phyloP scores from a whole-genome alignment of 2,888 invertebrate species.

The Rotaria macrura region DNA sequence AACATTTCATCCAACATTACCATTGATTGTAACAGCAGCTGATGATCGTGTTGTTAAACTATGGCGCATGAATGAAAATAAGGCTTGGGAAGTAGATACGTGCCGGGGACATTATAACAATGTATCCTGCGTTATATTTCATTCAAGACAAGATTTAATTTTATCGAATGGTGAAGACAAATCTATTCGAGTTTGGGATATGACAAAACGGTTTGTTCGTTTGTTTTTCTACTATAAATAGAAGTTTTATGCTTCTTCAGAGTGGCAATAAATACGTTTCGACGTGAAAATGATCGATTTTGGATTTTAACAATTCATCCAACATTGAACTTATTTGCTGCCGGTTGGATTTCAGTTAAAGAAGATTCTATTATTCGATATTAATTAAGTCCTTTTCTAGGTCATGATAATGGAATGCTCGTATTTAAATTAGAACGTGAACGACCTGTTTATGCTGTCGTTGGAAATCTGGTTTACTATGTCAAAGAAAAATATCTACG shows the following conservation, averaged over 20 bases:
- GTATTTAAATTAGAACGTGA: conserved; percentile 81
- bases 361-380: too few relatives aligned
- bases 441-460: conserved; percentile 84
- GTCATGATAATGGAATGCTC: conserved; percentile 94
- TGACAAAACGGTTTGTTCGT: conserved; percentile 64
- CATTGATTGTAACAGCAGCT: conserved; percentile 90
- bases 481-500: conserved; percentile 83
- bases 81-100: conserved; percentile 97
- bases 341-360: conserved; percentile 61
- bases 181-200: conserved; percentile 94
- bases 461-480: conserved; percentile 83
- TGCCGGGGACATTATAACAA: conserved; percentile 99
- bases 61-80: conserved; percentile 80
- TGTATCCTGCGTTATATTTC: conserved; percentile 90
- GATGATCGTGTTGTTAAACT: conserved; percentile 93
- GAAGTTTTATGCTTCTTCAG: conserved; percentile 36
- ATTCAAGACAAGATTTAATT: conserved; percentile 88
- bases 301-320: conserved; percentile 94
- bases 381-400: too few relatives aligned
- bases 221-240: not conserved
- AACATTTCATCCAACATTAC: conserved; percentile 82
- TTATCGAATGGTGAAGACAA: conserved; percentile 94
- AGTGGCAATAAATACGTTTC: conserved; percentile 51
- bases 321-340: conserved; percentile 85
- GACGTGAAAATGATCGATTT: conserved; percentile 88